phyloP scores from a whole-genome alignment of 2,113 vertebrate species.

The Chunga burmeisteri region DNA sequence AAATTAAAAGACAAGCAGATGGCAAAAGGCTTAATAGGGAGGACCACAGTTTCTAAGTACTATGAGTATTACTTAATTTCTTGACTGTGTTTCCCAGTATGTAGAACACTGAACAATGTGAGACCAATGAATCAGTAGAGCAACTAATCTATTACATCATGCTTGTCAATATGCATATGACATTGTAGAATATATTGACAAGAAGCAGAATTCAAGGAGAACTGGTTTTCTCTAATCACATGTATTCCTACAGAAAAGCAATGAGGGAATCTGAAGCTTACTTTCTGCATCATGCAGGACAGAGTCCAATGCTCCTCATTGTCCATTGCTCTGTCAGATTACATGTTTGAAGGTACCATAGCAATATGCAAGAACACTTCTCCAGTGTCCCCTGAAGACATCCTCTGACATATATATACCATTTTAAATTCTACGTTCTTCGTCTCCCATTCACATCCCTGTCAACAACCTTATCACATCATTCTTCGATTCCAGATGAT shows the following conservation, averaged over 20 bases:
- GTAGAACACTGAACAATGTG: background rate
- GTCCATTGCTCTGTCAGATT: background rate
- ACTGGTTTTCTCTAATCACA: background rate
- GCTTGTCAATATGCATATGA: background rate
- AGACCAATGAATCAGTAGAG: background rate
- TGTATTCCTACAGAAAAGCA: background rate
- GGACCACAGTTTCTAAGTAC: background rate
- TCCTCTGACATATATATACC: background rate
- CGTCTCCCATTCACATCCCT: background rate
- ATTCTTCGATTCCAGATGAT: background rate
- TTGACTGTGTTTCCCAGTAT: background rate
- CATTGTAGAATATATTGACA: background rate
- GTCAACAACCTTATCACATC: background rate
- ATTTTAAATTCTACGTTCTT: background rate
- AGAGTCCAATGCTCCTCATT: background rate
- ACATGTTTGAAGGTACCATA: background rate
- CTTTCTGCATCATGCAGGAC: background rate
- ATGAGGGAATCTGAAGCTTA: background rate
- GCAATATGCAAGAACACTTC: background rate
- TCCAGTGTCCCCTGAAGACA: background rate
- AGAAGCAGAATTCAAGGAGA: background rate
- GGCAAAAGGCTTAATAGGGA: background rate
- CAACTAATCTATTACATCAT: background rate
- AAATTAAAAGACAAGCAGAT: background rate
- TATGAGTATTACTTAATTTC: background rate